These are phyloP conservation scores for Indicator indicator DNA, from an alignment of 2,113 vertebrate genomes.

Conservation along the genomic window DNA sequence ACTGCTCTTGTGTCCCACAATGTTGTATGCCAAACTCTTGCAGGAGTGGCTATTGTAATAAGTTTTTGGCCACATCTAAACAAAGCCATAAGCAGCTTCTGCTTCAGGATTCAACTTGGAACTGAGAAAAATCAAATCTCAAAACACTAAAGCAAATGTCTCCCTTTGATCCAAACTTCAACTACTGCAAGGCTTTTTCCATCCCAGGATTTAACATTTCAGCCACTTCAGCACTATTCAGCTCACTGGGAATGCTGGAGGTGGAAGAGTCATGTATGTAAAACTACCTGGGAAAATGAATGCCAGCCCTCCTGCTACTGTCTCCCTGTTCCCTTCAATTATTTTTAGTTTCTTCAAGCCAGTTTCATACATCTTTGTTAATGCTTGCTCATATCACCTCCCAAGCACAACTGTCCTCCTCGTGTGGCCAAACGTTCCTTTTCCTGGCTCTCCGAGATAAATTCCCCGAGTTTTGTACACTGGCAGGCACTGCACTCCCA, in stretches of 20 bases:
- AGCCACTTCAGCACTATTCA: neutral
- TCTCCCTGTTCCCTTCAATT: neutral
- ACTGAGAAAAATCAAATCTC: conserved; percentile 17
- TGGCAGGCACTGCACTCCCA: neutral
- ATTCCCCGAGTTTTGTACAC: neutral
- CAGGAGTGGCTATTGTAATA: neutral
- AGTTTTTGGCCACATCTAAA: neutral
- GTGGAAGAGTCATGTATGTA: neutral
- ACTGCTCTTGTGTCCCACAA: neutral
- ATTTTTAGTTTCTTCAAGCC: neutral
- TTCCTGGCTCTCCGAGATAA: neutral
- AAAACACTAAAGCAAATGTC: neutral
- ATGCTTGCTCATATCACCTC: neutral
- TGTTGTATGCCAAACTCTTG: neutral
- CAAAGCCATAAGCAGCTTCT: neutral
- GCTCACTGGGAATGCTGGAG: neutral
- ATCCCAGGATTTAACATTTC: neutral
- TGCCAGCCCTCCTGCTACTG: neutral
- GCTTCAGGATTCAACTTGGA: neutral
- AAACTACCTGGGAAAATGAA: neutral
- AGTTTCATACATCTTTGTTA: neutral
- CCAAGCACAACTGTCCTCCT: neutral
- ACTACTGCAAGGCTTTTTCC: neutral
- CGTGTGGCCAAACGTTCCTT: neutral
- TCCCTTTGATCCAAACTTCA: neutral